A percentile compares a stretch with the other conserved stretches of the same genome.
These are phyloP conservation scores for Garra rufa DNA, from an alignment of 2,113 vertebrate genomes.

Conservation along the genomic window DNA sequence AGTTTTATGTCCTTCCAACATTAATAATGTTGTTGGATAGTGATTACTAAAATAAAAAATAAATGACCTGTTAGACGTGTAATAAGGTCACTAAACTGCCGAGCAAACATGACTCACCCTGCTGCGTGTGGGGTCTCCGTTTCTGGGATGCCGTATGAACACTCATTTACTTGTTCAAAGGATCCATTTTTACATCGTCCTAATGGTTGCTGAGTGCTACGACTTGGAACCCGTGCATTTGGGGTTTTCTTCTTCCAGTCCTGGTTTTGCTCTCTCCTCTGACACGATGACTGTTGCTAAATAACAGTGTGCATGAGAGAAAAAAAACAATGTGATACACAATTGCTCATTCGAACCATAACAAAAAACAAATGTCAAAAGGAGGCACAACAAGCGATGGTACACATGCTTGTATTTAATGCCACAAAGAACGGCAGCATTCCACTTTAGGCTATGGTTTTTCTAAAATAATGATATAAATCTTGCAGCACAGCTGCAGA, in stretches of 20 bases:
- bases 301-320: neutral
- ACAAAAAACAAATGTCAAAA: neutral
- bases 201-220: slow-evolving; percentile 6
- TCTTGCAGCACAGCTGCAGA: slow-evolving; percentile 9
- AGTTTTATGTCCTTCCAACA: slow-evolving; percentile 32
- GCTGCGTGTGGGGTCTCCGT: slow-evolving; percentile 8
- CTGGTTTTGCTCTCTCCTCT: slow-evolving; percentile 20
- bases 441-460: slow-evolving; percentile 23
- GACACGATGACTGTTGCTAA: slow-evolving; percentile 8
- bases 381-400: neutral
- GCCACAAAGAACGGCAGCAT: slow-evolving; percentile 5
- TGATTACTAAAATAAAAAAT: slow-evolving; percentile 40
- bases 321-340: neutral
- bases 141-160: slow-evolving; percentile 21
- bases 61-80: slow-evolving; percentile 27
- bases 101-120: slow-evolving; percentile 37
- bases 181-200: slow-evolving; percentile 34
- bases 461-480: slow-evolving; percentile 20
- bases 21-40: slow-evolving; percentile 26
- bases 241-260: neutral
- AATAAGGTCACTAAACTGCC: slow-evolving; percentile 16
- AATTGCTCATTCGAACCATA: neutral
- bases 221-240: slow-evolving; percentile 20
- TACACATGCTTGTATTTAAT: neutral
- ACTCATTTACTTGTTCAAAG: slow-evolving; percentile 34